These are phyloP conservation scores for Platyrinchus mystaceus DNA, from an alignment of 2,797 vertebrate species.

Conservation along the genomic window DNA sequence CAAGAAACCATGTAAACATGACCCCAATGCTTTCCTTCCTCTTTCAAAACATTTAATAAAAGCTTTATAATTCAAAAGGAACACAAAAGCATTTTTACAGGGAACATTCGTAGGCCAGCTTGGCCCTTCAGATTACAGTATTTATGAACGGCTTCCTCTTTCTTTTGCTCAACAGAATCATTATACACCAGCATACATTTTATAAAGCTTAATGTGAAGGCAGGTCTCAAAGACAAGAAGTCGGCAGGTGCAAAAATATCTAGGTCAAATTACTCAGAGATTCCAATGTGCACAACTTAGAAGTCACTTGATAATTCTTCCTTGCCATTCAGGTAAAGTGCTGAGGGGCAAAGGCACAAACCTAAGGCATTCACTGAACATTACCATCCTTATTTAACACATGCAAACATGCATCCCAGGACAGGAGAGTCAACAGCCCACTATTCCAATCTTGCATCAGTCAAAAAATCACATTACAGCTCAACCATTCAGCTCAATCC, in stretches of 20 bases:
- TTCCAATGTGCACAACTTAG: neutral
- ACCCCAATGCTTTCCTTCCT: neutral
- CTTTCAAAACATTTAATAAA: neutral
- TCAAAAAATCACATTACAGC: neutral
- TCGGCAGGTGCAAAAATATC: neutral
- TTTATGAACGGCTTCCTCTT: constrained; percentile 11
- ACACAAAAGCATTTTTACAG: neutral
- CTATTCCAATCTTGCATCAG: neutral
- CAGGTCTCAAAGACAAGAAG: neutral
- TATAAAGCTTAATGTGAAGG: neutral
- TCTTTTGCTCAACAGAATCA: neutral
- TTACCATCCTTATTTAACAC: neutral
- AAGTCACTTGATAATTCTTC: neutral
- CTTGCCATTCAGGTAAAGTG: neutral
- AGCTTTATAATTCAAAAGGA: neutral
- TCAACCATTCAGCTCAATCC: neutral
- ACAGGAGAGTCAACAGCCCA: neutral
- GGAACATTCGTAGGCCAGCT: neutral
- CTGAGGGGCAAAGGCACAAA: neutral
- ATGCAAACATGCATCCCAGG: neutral
- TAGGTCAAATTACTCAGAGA: neutral
- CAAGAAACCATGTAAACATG: neutral
- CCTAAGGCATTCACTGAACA: neutral
- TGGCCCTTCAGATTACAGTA: neutral
- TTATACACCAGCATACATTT: neutral